Percentiles rank a stretch among this genome's conserved stretches.
Conservation (phyloP, 2,797 vertebrate species). For the Muscicapa comitata region DNA sequence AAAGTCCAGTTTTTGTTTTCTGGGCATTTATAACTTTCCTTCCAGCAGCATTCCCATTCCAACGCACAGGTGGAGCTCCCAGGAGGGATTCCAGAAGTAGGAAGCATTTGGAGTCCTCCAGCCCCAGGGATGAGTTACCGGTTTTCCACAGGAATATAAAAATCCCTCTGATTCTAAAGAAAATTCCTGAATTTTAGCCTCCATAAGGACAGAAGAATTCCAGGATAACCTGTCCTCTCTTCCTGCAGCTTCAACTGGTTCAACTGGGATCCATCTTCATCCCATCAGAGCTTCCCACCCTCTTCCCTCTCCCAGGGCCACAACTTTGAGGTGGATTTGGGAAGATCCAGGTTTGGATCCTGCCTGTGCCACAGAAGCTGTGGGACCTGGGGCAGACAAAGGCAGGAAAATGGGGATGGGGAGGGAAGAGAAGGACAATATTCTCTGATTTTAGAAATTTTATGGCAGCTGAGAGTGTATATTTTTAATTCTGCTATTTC, state of each 20-base stretch:
- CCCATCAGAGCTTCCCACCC: background rate
- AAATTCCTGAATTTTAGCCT: accelerated
- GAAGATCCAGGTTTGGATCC: background rate
- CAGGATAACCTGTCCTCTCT: background rate
- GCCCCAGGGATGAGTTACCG: background rate
- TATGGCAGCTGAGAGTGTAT: accelerated
- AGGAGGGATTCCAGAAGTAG: background rate
- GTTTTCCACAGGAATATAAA: background rate
- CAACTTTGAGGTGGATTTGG: background rate
- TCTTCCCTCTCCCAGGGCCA: background rate
- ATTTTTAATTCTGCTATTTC: background rate
- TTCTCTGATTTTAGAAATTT: no score
- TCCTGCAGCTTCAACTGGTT: background rate
- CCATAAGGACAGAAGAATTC: background rate
- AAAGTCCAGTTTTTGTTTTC: background rate
- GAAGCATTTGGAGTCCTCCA: background rate
- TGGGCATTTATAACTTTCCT: background rate
- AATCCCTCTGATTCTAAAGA: background rate
- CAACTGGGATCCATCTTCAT: background rate
- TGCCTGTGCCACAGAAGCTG: background rate
- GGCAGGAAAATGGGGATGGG: accelerated
- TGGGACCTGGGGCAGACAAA: background rate
- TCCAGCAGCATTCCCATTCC: background rate
- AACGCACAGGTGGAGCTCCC: background rate
- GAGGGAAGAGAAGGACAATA: accelerated